phyloP scores from a whole-genome alignment of 2,888 invertebrate genomes.

The Archips xylosteana region DNA sequence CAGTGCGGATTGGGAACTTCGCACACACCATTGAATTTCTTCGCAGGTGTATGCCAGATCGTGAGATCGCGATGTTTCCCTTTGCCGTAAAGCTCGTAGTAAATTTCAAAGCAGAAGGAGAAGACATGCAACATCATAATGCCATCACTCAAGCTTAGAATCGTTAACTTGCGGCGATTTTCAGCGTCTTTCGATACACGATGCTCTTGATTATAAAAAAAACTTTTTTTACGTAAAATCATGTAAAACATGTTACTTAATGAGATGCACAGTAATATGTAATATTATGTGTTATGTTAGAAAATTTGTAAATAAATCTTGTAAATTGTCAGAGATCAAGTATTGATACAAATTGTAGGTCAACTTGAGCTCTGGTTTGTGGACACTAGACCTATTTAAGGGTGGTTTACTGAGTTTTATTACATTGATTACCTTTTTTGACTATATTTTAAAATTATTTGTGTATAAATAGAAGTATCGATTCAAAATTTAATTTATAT shows the following conservation, averaged over 20 bases:
- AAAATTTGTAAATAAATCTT: conserved; percentile 32
- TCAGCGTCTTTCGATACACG: conserved; percentile 3
- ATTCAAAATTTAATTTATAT: too few species aligned
- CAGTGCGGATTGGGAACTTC: too few species aligned
- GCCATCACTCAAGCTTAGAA: too few species aligned
- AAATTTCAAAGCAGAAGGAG: too few species aligned
- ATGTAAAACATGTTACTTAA: conserved; percentile 33
- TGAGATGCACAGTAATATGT: conserved; percentile 34
- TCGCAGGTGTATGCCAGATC: too few species aligned
- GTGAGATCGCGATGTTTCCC: too few species aligned
- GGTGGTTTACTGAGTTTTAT: not conserved
- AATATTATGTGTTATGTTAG: conserved; percentile 36
- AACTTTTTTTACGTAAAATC: not conserved
- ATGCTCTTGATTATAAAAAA: not conserved
- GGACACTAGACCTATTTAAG: not conserved
- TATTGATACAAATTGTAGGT: not conserved
- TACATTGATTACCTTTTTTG: not conserved
- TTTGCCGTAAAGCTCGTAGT: too few species aligned
- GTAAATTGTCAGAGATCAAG: conserved; percentile 6
- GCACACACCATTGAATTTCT: too few species aligned
- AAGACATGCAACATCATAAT: too few species aligned
- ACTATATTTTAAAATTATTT: too few species aligned
- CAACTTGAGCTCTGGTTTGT: conserved; percentile 11
- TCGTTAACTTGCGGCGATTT: not conserved
- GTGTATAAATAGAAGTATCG: too few species aligned